Evolutionary conservation across 2,113 vertebrate species (phyloP).

Genomic region (Elgaria multicarinata): DNA sequence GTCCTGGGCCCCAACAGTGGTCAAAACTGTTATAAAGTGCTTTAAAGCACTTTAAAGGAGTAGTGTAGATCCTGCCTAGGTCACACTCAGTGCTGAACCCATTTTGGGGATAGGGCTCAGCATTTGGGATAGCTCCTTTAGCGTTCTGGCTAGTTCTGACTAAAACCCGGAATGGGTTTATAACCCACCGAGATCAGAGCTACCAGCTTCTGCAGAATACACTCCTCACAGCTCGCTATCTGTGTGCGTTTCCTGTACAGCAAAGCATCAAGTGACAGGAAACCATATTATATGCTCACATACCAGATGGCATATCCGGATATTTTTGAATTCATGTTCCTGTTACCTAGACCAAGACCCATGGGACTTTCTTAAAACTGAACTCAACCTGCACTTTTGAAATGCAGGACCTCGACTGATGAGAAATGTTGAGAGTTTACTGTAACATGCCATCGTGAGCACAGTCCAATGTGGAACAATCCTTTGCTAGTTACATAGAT

Average conservation of each 20-base stretch:
- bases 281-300: constrained; percentile 50
- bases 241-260: constrained; percentile 71
- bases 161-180: too few species aligned
- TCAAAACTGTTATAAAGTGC: too few species aligned
- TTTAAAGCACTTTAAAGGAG: too few species aligned
- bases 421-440: constrained; percentile 35
- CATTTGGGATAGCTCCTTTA: too few species aligned
- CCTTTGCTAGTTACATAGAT: neutral
- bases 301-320: constrained; percentile 51
- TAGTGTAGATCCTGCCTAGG: too few species aligned
- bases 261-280: constrained; percentile 71
- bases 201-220: too few species aligned
- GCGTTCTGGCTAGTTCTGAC: too few species aligned
- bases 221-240: constrained; percentile 51
- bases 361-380: constrained; percentile 73
- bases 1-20: too few species aligned
- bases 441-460: constrained; percentile 12
- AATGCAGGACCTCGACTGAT: constrained; percentile 59
- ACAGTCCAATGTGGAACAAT: neutral
- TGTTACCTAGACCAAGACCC: constrained; percentile 51
- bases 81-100: too few species aligned
- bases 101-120: too few species aligned
- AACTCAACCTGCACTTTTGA: constrained; percentile 51
- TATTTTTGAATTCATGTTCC: constrained; percentile 52
- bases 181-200: too few species aligned